Percentiles rank a stretch among this genome's conserved stretches.
Evolutionary conservation across 92 coral and sea anemone genomes (phyloP).

Genomic region (Epizoanthus illoricatus): DNA sequence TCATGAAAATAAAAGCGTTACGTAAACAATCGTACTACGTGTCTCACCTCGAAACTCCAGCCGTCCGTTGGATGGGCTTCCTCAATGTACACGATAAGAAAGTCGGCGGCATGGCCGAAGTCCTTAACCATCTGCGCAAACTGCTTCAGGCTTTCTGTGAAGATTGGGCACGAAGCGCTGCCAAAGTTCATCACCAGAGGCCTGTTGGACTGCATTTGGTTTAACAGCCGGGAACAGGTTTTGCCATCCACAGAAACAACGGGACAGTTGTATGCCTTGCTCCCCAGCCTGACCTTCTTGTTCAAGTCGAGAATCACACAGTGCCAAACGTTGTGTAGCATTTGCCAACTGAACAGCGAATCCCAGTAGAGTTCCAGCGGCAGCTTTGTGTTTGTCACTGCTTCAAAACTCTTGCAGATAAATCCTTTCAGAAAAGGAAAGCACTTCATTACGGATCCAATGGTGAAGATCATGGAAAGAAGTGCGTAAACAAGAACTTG

Average conservation of each 20-base stretch:
- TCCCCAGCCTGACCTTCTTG: constrained; percentile 36
- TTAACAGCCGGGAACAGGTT: constrained; percentile 46
- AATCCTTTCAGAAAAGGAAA: constrained; percentile 31
- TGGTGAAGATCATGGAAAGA: constrained; percentile 5
- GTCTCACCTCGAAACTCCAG: constrained; percentile 61
- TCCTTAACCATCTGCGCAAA: constrained; percentile 37
- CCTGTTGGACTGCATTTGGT: constrained; percentile 38
- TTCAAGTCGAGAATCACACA: constrained; percentile 48
- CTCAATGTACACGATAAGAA: constrained; percentile 53
- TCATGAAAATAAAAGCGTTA: too few species aligned
- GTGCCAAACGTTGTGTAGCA: constrained; percentile 47
- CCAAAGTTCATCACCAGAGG: constrained; percentile 53
- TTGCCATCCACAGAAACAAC: constrained; percentile 50
- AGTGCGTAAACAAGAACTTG: not conserved
- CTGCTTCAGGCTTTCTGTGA: constrained; percentile 35
- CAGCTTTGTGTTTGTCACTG: constrained; percentile 30
- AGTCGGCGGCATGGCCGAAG: constrained; percentile 41
- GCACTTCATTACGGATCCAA: constrained; percentile 21
- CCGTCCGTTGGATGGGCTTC: constrained; percentile 62
- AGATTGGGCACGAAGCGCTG: constrained; percentile 54
- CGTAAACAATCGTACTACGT: not conserved
- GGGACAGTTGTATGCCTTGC: constrained; percentile 47
- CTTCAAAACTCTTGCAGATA: constrained; percentile 25
- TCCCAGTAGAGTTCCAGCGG: constrained; percentile 47
- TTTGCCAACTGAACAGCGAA: constrained; percentile 54